Base-by-base conservation (phyloP, 2,113 vertebrate genomes). In the Candoia aspera region DNA sequence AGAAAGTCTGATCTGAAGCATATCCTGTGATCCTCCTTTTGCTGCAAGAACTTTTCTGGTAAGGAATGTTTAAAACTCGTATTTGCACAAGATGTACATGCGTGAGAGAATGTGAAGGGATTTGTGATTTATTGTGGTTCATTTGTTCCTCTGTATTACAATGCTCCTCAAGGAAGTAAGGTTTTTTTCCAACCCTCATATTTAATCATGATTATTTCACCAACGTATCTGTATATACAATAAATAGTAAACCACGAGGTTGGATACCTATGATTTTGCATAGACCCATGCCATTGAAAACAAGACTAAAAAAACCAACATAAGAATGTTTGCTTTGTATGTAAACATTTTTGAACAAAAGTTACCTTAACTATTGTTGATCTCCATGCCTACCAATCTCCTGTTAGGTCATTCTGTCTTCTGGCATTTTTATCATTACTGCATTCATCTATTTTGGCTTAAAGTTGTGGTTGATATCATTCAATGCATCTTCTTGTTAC, bases 31-130 rank as follows among this genome's bases (percentile, higher is more conserved):
- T 12, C 64, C 24, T 90, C 73, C 8, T 89, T 86, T 60, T 23
- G 3, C 83, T 46, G 49, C 86, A 89, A 33, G 0, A 0, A 93
- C 42, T 94, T 91, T 42, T 49, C 95, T 55, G 53, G 58, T 94
- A 90, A 68, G 88, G 88, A 92, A 94, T 79, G 93, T 96, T 94
- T 96, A 93, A 93, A 95, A 84, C 96, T 97, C 97, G 97, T 57
- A 26, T 98, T 97, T 98, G 98, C 98, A 97, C 97, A 98, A 98
- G 98, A 96, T 96, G 1, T 89, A 33, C 91, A 37, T 92, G 62
- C 94, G 26, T 23, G 54, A 46, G 2, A 1, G 46, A 53, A 19
- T 59, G 55, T 83, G 26, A 89, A 58, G 62, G 68, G 53, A 89
- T 49, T 26, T 83, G 33, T 8, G 87, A 55, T 0, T 0, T 60